These are phyloP conservation scores for Drosophila dives DNA, from an alignment of 2,888 invertebrate species.

Conservation along the genomic window DNA sequence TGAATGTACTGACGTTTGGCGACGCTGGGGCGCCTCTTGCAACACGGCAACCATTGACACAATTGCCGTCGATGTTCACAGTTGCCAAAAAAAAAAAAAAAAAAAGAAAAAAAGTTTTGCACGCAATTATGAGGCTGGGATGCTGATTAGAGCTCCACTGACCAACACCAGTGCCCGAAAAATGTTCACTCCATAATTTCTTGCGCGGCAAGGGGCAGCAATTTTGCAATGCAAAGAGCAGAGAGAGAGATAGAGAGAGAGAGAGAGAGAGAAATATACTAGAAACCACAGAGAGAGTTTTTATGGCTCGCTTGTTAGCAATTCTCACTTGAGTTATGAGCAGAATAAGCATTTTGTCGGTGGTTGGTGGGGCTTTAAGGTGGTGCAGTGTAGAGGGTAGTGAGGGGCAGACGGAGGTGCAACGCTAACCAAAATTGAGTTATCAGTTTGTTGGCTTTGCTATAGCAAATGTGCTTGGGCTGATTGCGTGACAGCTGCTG, in stretches of 20 bases:
- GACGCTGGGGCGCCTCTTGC: constrained; percentile 46
- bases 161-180: background rate
- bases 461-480: constrained; percentile 63
- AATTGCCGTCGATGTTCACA: constrained; percentile 58
- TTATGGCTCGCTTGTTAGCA: constrained; percentile 74
- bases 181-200: constrained; percentile 52
- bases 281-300: constrained; percentile 44
- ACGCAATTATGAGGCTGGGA: constrained; percentile 64
- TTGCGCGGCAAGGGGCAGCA: constrained; percentile 34
- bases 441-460: constrained; percentile 83
- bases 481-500: constrained; percentile 74
- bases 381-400: background rate
- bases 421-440: constrained; percentile 81
- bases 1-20: constrained; percentile 50
- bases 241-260: background rate
- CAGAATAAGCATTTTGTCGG: constrained; percentile 35
- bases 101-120: constrained; percentile 57
- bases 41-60: constrained; percentile 73
- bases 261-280: background rate
- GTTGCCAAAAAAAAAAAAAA: constrained; percentile 21
- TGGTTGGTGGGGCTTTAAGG: constrained; percentile 1
- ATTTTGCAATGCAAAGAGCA: constrained; percentile 59
- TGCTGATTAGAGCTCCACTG: constrained; percentile 52
- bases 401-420: constrained; percentile 22
- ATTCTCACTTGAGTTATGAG: constrained; percentile 69